Evolutionary conservation across 2,888 invertebrate genomes (phyloP).

Genomic region (Geotrupes spiniger): DNA sequence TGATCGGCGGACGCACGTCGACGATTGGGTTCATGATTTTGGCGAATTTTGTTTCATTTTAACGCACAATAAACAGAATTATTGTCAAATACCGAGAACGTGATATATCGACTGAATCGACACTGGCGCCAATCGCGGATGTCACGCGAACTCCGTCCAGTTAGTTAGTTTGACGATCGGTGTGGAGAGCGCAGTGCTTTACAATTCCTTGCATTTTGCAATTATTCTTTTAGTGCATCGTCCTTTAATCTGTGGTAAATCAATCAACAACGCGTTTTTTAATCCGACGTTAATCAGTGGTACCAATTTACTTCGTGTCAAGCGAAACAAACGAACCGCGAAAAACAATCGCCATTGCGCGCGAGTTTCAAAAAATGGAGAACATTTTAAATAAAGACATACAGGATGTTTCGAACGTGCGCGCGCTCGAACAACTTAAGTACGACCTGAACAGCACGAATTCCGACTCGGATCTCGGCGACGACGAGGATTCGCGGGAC

Average conservation of each 20-base stretch:
- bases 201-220: too few relatives aligned
- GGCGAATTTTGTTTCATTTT: slow-evolving; percentile 26
- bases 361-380: slow-evolving; percentile 37
- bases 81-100: slow-evolving; percentile 43
- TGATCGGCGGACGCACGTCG: slow-evolving; percentile 7
- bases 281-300: too few relatives aligned
- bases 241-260: too few relatives aligned
- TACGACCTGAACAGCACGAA: slow-evolving; percentile 40
- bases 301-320: too few relatives aligned
- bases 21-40: slow-evolving; percentile 12
- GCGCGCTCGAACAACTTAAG: slow-evolving; percentile 40
- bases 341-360: too few relatives aligned
- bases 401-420: slow-evolving; percentile 22
- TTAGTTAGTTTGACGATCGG: neutral
- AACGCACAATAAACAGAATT: slow-evolving; percentile 44
- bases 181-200: neutral
- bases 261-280: too few relatives aligned
- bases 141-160: neutral
- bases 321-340: too few relatives aligned
- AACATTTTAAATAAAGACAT: slow-evolving; percentile 30
- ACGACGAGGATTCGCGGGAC: slow-evolving; percentile 40
- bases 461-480: slow-evolving; percentile 43
- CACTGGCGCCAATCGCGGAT: slow-evolving; percentile 32
- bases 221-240: too few relatives aligned
- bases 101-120: slow-evolving; percentile 46